phyloP scores from a whole-genome alignment of 2,113 vertebrate species.

The Grus americana region DNA sequence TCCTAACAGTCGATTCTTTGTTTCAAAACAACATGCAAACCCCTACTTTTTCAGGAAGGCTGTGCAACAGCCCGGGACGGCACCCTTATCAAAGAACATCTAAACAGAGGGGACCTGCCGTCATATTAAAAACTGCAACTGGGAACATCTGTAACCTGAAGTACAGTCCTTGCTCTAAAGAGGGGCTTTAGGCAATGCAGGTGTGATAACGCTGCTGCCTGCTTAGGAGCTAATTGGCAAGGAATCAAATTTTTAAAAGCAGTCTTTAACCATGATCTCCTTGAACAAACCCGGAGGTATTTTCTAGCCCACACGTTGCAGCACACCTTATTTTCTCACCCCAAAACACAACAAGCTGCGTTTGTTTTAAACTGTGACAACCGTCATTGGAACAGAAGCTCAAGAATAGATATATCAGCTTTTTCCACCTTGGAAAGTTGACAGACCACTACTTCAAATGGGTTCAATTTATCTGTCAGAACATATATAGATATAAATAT shows the following conservation, averaged over 20 bases:
- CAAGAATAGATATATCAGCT: neutral
- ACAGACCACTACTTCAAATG: neutral
- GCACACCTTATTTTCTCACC: neutral
- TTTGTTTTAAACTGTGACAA: constrained; percentile 28
- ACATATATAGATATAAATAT: neutral
- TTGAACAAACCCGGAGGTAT: neutral
- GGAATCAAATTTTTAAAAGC: neutral
- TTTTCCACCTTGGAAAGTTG: constrained; percentile 26
- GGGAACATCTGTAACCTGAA: neutral
- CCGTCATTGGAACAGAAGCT: constrained; percentile 9
- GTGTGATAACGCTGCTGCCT: neutral
- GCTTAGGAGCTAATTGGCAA: neutral
- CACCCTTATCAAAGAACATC: rapidly evolving
- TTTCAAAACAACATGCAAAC: neutral
- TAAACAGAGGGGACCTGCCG: rapidly evolving
- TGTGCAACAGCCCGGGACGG: neutral
- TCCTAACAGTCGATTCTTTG: neutral
- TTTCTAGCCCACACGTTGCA: neutral
- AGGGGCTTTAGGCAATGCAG: rapidly evolving
- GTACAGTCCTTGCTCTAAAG: neutral
- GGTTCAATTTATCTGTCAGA: constrained; percentile 58
- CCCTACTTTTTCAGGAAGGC: neutral
- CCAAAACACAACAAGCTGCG: neutral
- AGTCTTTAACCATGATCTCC: neutral
- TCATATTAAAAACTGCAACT: neutral